Evolutionary conservation across 2,113 vertebrate genomes (phyloP).

Genomic region (Peromyscus polionotus): DNA sequence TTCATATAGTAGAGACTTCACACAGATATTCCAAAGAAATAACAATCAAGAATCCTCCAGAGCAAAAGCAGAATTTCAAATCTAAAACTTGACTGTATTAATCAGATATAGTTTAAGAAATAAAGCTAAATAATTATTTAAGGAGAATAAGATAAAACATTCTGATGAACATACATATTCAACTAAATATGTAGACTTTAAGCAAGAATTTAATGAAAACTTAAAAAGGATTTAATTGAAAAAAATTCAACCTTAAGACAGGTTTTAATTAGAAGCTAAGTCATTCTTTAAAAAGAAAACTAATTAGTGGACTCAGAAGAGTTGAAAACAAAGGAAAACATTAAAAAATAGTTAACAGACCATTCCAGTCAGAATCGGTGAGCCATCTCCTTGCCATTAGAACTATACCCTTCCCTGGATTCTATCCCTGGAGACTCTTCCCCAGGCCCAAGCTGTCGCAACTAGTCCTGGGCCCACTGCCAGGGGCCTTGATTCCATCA

Average conservation of each 20-base stretch:
- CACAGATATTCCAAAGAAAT: neutral
- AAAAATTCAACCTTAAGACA: neutral
- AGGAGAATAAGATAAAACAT: neutral
- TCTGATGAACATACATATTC: neutral
- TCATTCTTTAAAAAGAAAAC: neutral
- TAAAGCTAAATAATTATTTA: neutral
- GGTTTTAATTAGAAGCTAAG: neutral
- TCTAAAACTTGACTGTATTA: neutral
- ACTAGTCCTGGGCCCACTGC: too few relatives aligned
- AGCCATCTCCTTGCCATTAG: too few relatives aligned
- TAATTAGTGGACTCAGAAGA: neutral
- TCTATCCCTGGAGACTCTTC: too few relatives aligned
- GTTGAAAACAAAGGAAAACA: neutral
- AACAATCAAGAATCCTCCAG: neutral
- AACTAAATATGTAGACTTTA: neutral
- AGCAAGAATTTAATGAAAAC: neutral
- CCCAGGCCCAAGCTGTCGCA: too few relatives aligned
- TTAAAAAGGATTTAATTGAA: neutral
- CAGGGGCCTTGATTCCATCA: too few relatives aligned
- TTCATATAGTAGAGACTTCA: neutral
- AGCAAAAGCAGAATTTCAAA: neutral
- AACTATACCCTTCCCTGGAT: too few relatives aligned
- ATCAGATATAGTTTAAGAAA: neutral
- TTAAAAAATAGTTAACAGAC: neutral
- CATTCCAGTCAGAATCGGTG: too few relatives aligned